Base-by-base conservation (phyloP, 2,888 invertebrate genomes). In the Synanthedon tipuliformis region DNA sequence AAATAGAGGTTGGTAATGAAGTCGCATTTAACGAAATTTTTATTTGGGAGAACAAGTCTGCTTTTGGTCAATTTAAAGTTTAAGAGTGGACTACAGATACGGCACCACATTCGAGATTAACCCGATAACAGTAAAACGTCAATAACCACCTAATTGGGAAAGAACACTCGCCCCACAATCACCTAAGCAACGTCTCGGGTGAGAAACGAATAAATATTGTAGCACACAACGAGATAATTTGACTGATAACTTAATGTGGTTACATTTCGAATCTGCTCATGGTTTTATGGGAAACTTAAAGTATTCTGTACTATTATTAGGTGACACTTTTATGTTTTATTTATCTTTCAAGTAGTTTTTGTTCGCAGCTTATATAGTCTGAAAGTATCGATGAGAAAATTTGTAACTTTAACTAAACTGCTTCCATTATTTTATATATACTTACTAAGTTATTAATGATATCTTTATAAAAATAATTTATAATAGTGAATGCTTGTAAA, bases 101-200 rank as follows among this genome's bases (percentile, higher is more conserved):
- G 74, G 76, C 64, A 63, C 68, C 68, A 68, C 66, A 67, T 67
- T 72, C 69, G 71, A 86, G 86, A 87, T 87, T 76, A 71, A 67
- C 66, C 65, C 64, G 87, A 87, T 86, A 86, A 80, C 79, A 81
- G 82, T 86, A 84, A 86, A 87, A 82, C 81, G 86, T 86, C 87
- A 82, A 87, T 87, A 86, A 85, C 80, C 85, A 86, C 84, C 87
- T 87, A 87, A 87, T 86, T 87, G 87, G 87, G 76, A 80, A 78
- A 78, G 80, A 80, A 80, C 79, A 78, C 76, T 81, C 78, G 69
- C 73, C 74, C 74, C 75, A 75, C 81, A 77, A 75, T 73, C 78
- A 72, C 69, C 68, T 69, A 68, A 69, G 62, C 66, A 13, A 72
- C 69, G 69, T 69, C 71, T 70, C 66, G 72, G 78, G 71, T 76